Evolutionary conservation across 2,888 invertebrate species (phyloP).

Genomic region (Drosophila merina): DNA sequence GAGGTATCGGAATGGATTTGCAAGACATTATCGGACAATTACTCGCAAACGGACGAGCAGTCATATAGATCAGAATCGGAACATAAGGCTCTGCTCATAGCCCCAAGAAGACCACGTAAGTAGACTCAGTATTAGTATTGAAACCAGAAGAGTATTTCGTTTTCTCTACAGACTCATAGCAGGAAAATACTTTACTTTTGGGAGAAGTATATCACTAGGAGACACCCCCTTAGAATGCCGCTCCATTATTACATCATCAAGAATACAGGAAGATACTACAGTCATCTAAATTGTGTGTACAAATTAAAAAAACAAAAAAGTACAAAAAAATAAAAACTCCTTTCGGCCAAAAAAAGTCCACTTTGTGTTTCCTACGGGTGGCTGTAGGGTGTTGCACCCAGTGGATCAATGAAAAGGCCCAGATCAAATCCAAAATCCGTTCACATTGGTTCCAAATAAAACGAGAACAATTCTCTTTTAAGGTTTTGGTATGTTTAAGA

Average conservation of each 20-base stretch:
- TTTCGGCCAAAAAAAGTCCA: not conserved
- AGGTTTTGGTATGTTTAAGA: conserved; percentile 3
- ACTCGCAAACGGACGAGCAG: not conserved
- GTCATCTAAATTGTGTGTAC: not conserved
- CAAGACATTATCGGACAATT: not conserved
- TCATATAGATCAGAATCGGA: not conserved
- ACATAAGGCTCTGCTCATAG: not conserved
- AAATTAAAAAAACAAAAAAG: not conserved
- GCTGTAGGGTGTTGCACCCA: too few species aligned
- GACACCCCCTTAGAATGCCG: too few species aligned
- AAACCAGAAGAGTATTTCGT: too few species aligned
- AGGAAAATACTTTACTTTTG: not conserved
- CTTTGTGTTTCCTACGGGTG: too few species aligned
- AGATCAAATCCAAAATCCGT: too few species aligned
- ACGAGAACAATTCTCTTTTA: not conserved
- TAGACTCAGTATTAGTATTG: not conserved
- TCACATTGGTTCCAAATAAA: too few species aligned
- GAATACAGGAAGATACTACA: not conserved
- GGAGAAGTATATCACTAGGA: too few species aligned
- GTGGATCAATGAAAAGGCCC: too few species aligned
- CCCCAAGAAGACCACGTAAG: not conserved
- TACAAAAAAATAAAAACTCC: not conserved
- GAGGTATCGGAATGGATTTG: not conserved
- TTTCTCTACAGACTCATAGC: not conserved
- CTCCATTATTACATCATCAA: too few species aligned